Evolutionary conservation across 2,113 vertebrate genomes (phyloP), one percentile per base, ranked within the genome.

Genomic region (Chionodraco myersi): DNA sequence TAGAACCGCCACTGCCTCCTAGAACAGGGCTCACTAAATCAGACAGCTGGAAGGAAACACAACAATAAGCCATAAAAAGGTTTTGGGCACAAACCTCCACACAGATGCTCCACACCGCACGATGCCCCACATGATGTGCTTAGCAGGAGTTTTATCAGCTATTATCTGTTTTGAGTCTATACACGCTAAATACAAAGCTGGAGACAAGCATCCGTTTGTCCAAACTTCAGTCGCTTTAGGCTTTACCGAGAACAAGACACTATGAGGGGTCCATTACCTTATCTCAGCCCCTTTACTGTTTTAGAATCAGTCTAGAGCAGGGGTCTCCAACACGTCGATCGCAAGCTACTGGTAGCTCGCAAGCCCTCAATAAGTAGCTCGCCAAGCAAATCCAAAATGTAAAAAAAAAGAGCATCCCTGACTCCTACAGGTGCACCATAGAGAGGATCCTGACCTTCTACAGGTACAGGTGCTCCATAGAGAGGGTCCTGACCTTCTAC

Each of bases 101-200:
- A 54, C 72, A 79, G 71, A 84, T 3, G 26, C 66, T 6, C 21
- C 21, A 21, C 21, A 21, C 21, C 21, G 21, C 21, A 21, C 21
- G 21, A 21, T 21, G 21, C 21, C 21, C 21, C 21, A 21, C 21
- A 21, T 21, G 21, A 21, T 21, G 21, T 21, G 12, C 52, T 57
- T 30, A 54, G 45, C 49, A 45, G 23, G 0, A 14, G 51, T 62
- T 63, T 51, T 1, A 83, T 74, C 30, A 51, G 52, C 77, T 64
- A 26, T 69, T 1, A 47, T 59, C 30, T 36, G 16, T 21, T 54
- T 59, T n/a, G 52, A 70, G 30, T 76, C 44, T n/a, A 0, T 56
- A 75, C 60, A 47, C 18, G 26, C 10, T 54, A 6, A 26, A 57
- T 8, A 45, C 7, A 18, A 67, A 23, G 6, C 61, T 13, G 44